Evolutionary conservation across 2,888 invertebrate genomes (phyloP), one percentile per base, ranked within the genome.

Genomic region (Neoaliturus tenellus): DNA sequence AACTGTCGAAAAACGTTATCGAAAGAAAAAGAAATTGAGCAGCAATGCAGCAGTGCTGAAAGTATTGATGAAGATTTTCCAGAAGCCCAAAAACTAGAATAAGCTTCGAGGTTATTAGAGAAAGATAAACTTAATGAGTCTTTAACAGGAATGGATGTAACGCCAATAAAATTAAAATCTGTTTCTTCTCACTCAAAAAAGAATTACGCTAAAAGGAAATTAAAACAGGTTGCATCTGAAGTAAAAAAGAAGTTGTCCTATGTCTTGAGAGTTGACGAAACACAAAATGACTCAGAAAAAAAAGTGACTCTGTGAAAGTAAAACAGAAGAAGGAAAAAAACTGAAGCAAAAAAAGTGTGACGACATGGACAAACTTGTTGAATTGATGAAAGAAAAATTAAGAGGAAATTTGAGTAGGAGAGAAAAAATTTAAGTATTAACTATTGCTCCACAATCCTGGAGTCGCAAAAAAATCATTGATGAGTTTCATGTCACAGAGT

Each of bases 91-190:
- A n/a, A 55, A 55, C 55, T 39, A 39, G 55, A 55, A 23, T 55
- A 10, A 55, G 55, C 14, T 17, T 75, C n/a, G 12, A 75, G 75
- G 35, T 75, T 75, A 20, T 14, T 41, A n/a, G 75, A 75, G 35
- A 75, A 75, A 41, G 75, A 75, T 17, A 75, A 75, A 41, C 75
- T 75, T 8, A 75, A 75, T n/a, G 39, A 75, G 20, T 75, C 75
- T 6, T 33, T 35, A 23, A 14, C 41, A 75, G 75, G 35, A 33
- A 75, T 75, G 17, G 75, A 75, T 75, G 39, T 75, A 14, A 75
- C 75, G 8, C 75, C 75, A 14, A 17, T 75, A 14, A 75, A 75
- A 41, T 31, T 71, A 31, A 23, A 71, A 12, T 71, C 71, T 12
- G 31, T 71, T 71, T 71, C 14, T 10, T 71, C 75, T 35, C 75